Evolutionary conservation across 2,113 vertebrate species (phyloP), one percentile per base, ranked within the genome.

Genomic region (Dipodomys spectabilis): DNA sequence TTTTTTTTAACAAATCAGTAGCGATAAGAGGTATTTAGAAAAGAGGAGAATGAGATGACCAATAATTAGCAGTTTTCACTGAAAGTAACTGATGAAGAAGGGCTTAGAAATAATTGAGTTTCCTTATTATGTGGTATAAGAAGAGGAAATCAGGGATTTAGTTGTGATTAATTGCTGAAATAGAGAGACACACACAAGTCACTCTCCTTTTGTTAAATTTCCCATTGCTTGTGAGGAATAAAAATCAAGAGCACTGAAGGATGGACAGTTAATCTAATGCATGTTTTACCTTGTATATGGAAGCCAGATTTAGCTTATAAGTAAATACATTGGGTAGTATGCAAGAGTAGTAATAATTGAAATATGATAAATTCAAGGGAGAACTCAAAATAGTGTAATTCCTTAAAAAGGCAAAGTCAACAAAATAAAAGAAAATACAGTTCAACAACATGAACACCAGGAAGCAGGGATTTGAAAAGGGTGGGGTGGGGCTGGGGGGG

Each of bases 81-180:
- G 25, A 85, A 80, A 88, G 44, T 82, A 32, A 49, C 30, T 65
- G 18, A 49, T 28, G 16, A 68, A 23, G 62, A 72, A 79, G 25
- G 45, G 28, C 35, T 39, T 77, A 82, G 81, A 64, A 93, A 72
- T 62, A 67, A 72, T 80, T 77, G 84, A 49, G 23, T 72, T 82
- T 7, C 5, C 16, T 90, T 90, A 39, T 23, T 28, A 68, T 64
- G 72, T 81, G 28, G 23, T 44, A 1, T 73, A 77, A 86, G 71
- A 81, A 25, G 79, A 88, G 82, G 69, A 83, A 77, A 44, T 84
- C 39, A 68, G 22, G 35, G 72, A 57, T 57, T 83, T 95, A 83
- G 19, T 64, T 78, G 49, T 28, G 57, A 82, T 86, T 84, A 75
- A 57, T 82, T 84, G 71, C 39, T 44, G 60, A 94, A 75, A 65